Conservation (phyloP, 2,113 vertebrate species). For the Aldabrachelys gigantea region DNA sequence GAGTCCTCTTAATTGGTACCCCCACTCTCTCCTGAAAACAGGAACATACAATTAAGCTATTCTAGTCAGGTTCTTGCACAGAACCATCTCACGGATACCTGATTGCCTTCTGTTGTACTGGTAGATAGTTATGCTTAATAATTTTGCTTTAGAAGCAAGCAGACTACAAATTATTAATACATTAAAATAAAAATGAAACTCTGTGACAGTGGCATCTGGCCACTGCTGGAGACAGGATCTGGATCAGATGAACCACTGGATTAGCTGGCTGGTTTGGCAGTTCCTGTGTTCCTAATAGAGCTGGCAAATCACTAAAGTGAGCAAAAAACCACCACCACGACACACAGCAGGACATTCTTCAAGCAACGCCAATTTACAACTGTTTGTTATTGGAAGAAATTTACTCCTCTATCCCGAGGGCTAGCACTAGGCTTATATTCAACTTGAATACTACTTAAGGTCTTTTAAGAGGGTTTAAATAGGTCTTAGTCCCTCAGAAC, state of each 20-base stretch:
- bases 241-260: rapidly evolving
- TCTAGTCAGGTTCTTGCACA: not conserved
- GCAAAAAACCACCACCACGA: not conserved
- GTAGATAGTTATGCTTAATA: rapidly evolving
- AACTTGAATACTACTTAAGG: rapidly evolving
- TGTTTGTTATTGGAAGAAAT: rapidly evolving
- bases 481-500: not conserved
- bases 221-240: not conserved
- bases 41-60: not conserved
- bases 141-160: not conserved
- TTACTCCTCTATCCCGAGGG: not conserved
- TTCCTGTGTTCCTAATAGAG: not conserved
- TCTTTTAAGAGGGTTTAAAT: not conserved
- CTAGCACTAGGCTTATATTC: not conserved
- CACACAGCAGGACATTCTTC: too few species aligned
- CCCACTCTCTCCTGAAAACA: not conserved
- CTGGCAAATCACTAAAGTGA: not conserved
- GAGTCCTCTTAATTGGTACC: conserved; percentile 5
- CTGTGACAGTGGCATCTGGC: not conserved
- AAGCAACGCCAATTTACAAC: not conserved
- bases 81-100: not conserved
- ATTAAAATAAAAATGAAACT: not conserved
- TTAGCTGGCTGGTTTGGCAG: rapidly evolving
- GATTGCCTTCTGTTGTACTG: not conserved
- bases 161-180: not conserved